Percentiles rank a stretch among this genome's conserved stretches.
Conservation (phyloP, 2,888 invertebrate species). For the Malthinus seriepunctatus region DNA sequence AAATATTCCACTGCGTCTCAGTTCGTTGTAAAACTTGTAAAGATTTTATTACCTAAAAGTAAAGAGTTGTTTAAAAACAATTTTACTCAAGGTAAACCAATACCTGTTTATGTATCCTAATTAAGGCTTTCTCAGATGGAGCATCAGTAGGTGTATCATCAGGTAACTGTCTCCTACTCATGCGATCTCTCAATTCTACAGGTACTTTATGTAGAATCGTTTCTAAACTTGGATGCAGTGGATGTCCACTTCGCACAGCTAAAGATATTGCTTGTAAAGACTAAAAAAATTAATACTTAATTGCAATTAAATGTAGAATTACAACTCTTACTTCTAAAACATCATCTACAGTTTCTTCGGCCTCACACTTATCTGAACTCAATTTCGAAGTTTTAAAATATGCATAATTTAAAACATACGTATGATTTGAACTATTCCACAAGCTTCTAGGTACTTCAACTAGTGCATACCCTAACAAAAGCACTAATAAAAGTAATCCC, state of each 20-base stretch:
- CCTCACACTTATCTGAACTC: conserved; percentile 93
- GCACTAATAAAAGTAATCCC: conserved; percentile 93
- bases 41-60: conserved; percentile 76
- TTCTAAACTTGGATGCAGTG: conserved; percentile 79
- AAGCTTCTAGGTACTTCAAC: conserved; percentile 92
- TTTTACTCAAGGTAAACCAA: conserved; percentile 5
- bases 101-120: conserved; percentile 90
- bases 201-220: conserved; percentile 90
- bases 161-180: conserved; percentile 65
- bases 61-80: neutral
- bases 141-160: conserved; percentile 65
- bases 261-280: conserved; percentile 82
- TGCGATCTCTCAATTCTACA: conserved; percentile 73
- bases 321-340: conserved; percentile 75
- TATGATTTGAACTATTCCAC: conserved; percentile 89
- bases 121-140: conserved; percentile 83
- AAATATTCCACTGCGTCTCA: conserved; percentile 90
- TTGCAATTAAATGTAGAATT: neutral
- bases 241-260: conserved; percentile 75
- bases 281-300: conserved; percentile 53
- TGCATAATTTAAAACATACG: conserved; percentile 80
- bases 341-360: conserved; percentile 95
- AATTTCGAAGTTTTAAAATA: conserved; percentile 95
- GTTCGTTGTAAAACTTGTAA: conserved; percentile 91
- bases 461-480: conserved; percentile 91